A percentile compares a stretch with the other conserved stretches of the same genome.
Evolutionary conservation across 1,140 invertebrate genomes (phyloP).

Genomic region (Drosophila sproati): DNA sequence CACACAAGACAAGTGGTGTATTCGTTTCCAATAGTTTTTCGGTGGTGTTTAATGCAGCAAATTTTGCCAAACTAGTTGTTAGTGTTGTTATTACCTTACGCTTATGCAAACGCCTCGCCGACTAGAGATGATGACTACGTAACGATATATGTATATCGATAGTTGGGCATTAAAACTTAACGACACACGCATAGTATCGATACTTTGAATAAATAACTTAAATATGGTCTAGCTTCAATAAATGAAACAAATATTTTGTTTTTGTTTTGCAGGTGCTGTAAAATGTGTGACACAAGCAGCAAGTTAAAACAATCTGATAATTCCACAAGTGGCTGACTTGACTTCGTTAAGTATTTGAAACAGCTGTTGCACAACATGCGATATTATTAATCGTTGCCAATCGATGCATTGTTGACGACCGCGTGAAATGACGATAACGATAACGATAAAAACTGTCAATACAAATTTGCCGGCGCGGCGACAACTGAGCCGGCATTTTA

Average conservation of each 20-base stretch:
- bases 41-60: background rate
- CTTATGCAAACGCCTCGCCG: constrained; percentile 46
- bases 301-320: no score
- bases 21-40: constrained; percentile 2
- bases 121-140: constrained; percentile 16
- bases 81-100: constrained; percentile 53
- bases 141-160: constrained; percentile 11
- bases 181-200: background rate
- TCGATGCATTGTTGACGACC: background rate
- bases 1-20: constrained; percentile 1
- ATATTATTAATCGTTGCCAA: background rate
- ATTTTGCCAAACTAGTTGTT: constrained; percentile 30
- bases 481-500: constrained; percentile 40
- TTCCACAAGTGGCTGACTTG: no score
- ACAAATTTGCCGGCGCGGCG: constrained; percentile 56
- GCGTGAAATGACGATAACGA: constrained; percentile 23
- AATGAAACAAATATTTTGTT: no score
- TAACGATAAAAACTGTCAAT: constrained; percentile 16
- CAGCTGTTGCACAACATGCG: no score
- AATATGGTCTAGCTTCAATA: no score
- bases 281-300: no score
- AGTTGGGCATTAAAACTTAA: background rate
- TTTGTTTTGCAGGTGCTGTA: no score
- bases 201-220: background rate
- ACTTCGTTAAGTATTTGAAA: no score